phyloP scores from a whole-genome alignment of 2,797 vertebrate species.

The Zalophus californianus region DNA sequence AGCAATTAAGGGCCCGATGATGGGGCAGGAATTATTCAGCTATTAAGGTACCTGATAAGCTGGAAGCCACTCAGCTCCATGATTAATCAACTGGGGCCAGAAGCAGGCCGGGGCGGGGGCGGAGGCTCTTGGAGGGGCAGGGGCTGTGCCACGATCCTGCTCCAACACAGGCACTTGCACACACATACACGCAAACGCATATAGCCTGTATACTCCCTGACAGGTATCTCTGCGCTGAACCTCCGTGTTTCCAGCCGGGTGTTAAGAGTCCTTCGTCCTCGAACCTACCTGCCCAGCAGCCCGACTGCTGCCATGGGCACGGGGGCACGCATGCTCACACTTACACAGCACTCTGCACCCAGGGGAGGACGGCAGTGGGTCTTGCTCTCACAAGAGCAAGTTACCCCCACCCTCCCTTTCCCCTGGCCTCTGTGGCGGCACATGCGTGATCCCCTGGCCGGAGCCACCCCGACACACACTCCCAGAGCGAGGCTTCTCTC shows the following conservation, averaged over 20 bases:
- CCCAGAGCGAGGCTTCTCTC: neutral
- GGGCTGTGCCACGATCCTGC: neutral
- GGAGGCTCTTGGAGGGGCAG: slow-evolving; percentile 49
- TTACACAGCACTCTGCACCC: neutral
- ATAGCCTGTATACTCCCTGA: neutral
- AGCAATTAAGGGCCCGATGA: slow-evolving; percentile 88
- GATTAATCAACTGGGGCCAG: slow-evolving; percentile 87
- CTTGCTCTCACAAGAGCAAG: neutral
- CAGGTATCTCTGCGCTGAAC: neutral
- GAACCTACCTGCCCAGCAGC: neutral
- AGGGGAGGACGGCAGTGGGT: neutral
- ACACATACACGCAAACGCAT: too few relatives aligned
- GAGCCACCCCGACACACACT: rapidly evolving
- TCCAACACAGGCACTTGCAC: neutral
- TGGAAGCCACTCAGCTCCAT: slow-evolving; percentile 84
- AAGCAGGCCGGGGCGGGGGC: slow-evolving; percentile 57
- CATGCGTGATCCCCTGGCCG: neutral
- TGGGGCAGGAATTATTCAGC: slow-evolving; percentile 88
- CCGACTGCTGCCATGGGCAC: neutral
- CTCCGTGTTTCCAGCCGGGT: neutral
- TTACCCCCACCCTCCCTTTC: neutral
- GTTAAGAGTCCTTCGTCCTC: neutral
- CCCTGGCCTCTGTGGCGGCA: neutral
- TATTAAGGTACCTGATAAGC: slow-evolving; percentile 89
- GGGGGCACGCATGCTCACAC: neutral